Base-by-base conservation (phyloP, 2,888 invertebrate species). In the Podotricha telesiphe region DNA sequence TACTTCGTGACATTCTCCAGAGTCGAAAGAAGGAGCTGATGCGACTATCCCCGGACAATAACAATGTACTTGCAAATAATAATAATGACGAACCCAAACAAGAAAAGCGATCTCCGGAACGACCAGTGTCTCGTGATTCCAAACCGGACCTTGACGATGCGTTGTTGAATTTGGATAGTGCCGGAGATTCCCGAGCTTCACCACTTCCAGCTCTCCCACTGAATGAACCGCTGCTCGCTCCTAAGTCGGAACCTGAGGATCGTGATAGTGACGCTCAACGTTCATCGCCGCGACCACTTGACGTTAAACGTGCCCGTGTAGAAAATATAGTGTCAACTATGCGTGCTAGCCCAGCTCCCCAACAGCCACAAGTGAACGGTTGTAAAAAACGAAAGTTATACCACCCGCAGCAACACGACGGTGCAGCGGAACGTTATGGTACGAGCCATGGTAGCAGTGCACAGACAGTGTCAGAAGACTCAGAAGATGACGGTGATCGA, bases 381-480 rank as follows among this genome's bases (percentile, higher is more conserved):
- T 98, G 98, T 90, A 98, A 98, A 88, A 99, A 99, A 89, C 95
- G 99, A 59, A 99, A 99, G 89, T 94, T 98, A 40, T 98, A 98
- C 85, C 98, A 98, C 82, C 99, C 99, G 13, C 98, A 98, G 87
- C 98, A 98, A 83, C 98, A 98, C 87, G 96, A 96, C 82, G 94
- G 94, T 67, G 95, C 95, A 37, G 95, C 94, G 77, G 95, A 95
- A 77, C 89, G 95, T n/a, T 92, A 91, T 77, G 89, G 89, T 48
- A 85, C 86, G 75, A 89, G 94, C 89, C 83, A 94, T 88, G 75
- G 86, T 74, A 88, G 90, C 80, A 89, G 89, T 74, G 89, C 86
- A 28, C 90, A 88, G 68, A 90, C 92, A 42, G 84, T 91, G 69
- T 94, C 95, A 62, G 95, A 95, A 77, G 96, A 96, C 71, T 96